These are phyloP conservation scores for Conistra vaccinii DNA, from an alignment of 2,888 invertebrate genomes.

Conservation along the genomic window DNA sequence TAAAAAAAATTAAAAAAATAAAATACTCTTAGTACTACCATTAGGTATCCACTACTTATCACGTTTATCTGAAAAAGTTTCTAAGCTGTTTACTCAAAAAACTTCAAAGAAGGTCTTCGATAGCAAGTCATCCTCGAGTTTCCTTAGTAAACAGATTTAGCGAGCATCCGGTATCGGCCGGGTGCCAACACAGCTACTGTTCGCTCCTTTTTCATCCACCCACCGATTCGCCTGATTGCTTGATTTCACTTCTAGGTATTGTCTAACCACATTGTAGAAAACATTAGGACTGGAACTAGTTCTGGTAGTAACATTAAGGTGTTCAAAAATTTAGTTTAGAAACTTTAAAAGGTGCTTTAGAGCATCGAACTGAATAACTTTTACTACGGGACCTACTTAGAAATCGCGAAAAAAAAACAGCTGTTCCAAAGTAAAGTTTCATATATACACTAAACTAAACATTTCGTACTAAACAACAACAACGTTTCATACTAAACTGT, in stretches of 20 bases:
- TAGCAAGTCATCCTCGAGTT: constrained; percentile 50
- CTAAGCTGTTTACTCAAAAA: neutral
- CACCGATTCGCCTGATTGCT: constrained; percentile 42
- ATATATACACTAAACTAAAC: no score
- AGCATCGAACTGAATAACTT: no score
- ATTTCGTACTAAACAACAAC: no score
- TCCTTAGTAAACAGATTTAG: constrained; percentile 54
- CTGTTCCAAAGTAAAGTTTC: no score
- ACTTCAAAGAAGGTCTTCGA: constrained; percentile 7
- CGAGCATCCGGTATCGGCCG: constrained; percentile 70
- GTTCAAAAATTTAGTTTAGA: no score
- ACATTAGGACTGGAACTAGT: neutral
- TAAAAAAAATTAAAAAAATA: no score
- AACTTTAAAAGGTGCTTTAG: no score
- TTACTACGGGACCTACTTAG: no score
- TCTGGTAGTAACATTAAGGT: no score
- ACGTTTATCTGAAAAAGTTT: constrained; percentile 1
- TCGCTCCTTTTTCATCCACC: constrained; percentile 50
- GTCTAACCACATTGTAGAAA: constrained; percentile 5
- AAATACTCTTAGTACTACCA: neutral
- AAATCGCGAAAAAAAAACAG: no score
- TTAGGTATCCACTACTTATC: neutral
- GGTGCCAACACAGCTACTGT: constrained; percentile 70
- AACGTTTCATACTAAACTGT: no score
- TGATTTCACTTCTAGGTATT: constrained; percentile 41